A percentile compares a stretch with the other conserved stretches of the same genome.
Evolutionary conservation across 1,140 invertebrate species (phyloP).

Genomic region (Steinernema khuongi): DNA sequence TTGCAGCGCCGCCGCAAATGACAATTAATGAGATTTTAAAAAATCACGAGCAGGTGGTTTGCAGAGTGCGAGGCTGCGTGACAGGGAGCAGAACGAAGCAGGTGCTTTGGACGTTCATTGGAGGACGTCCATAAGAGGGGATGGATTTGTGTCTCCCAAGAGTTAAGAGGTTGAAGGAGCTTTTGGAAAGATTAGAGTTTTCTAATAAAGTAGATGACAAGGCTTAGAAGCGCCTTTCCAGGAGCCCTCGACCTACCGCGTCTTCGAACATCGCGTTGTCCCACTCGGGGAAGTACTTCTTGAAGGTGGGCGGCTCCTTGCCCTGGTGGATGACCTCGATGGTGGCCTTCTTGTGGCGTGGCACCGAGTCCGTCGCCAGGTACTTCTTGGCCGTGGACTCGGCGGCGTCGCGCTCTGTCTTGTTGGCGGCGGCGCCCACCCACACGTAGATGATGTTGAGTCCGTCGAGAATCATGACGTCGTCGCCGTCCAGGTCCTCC

Average conservation of each 20-base stretch:
- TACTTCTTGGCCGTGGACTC: slow-evolving; percentile 62
- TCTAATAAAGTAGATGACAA: background rate
- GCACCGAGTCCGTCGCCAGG: slow-evolving; percentile 44
- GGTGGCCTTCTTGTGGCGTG: slow-evolving; percentile 50
- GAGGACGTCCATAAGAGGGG: too few relatives aligned
- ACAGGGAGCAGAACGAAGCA: too few relatives aligned
- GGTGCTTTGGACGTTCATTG: too few relatives aligned
- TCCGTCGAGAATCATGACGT: slow-evolving; percentile 79
- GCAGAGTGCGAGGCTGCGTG: too few relatives aligned
- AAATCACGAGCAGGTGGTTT: too few relatives aligned
- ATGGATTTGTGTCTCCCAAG: too few relatives aligned
- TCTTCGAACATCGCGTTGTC: slow-evolving; percentile 53
- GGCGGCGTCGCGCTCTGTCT: slow-evolving; percentile 67
- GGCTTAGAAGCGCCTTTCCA: background rate
- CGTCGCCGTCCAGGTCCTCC: slow-evolving; percentile 71
- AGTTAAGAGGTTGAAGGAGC: too few relatives aligned
- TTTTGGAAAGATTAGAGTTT: slow-evolving; percentile 35
- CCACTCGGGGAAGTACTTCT: slow-evolving; percentile 56
- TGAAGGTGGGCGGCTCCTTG: slow-evolving; percentile 53
- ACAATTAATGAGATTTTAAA: too few relatives aligned
- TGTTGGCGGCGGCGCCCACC: slow-evolving; percentile 69
- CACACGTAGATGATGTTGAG: slow-evolving; percentile 74
- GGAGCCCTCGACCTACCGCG: slow-evolving; percentile 34
- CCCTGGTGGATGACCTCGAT: slow-evolving; percentile 45
- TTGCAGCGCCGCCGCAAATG: too few relatives aligned